phyloP scores from a whole-genome alignment of 2,888 invertebrate species.

The Phyto melanocephala region DNA sequence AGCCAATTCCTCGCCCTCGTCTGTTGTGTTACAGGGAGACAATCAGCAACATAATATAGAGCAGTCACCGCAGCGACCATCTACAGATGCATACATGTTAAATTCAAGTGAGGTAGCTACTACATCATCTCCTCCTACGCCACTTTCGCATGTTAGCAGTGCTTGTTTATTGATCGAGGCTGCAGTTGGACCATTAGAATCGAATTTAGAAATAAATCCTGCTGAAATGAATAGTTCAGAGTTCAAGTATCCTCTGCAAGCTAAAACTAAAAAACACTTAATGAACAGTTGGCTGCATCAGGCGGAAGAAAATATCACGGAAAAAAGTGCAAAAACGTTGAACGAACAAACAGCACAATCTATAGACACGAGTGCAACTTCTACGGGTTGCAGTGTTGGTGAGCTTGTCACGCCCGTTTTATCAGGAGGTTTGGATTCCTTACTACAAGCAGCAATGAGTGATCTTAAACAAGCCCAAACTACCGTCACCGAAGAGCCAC shows the following conservation, averaged over 20 bases:
- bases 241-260: slow-evolving; percentile 87
- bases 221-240: slow-evolving; percentile 76
- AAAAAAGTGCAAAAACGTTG: background rate
- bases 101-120: slow-evolving; percentile 23
- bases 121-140: slow-evolving; percentile 71
- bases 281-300: slow-evolving; percentile 95
- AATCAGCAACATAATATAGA: slow-evolving; percentile 10
- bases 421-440: slow-evolving; percentile 62
- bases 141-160: slow-evolving; percentile 82
- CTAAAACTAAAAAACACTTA: slow-evolving; percentile 93
- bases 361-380: background rate
- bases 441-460: slow-evolving; percentile 67
- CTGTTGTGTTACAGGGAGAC: background rate
- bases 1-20: background rate
- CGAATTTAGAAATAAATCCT: slow-evolving; percentile 58
- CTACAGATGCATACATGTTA: slow-evolving; percentile 60
- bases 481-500: slow-evolving; percentile 63
- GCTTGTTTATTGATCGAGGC: slow-evolving; percentile 91
- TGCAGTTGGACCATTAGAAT: slow-evolving; percentile 88
- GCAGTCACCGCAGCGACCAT: slow-evolving; percentile 63
- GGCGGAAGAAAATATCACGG: slow-evolving; percentile 76
- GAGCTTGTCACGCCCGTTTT: background rate
- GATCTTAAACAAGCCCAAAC: slow-evolving; percentile 76
- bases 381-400: background rate
- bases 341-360: background rate